Percentiles rank a stretch among this genome's conserved stretches.
Conservation (phyloP, 2,797 vertebrate species). For the Adrianichthys oophorus region DNA sequence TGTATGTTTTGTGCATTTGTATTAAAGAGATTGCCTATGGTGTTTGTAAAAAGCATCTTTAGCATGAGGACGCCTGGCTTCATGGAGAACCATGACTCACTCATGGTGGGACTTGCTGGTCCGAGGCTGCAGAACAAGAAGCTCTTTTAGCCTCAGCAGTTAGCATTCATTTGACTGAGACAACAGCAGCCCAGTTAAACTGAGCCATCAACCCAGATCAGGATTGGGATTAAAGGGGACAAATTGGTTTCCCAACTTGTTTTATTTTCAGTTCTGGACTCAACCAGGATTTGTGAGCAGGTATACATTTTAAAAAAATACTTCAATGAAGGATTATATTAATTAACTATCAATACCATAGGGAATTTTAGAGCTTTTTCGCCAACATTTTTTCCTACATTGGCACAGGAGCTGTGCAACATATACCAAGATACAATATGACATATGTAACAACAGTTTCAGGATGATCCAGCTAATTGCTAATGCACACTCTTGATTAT, state of each 20-base stretch:
- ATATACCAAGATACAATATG: no score
- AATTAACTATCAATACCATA: conserved; percentile 12
- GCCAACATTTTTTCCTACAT: not conserved
- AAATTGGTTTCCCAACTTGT: conserved; percentile 11
- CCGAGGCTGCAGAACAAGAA: conserved; percentile 63
- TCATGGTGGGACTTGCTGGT: conserved; percentile 47
- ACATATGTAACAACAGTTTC: not conserved
- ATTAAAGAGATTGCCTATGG: no score
- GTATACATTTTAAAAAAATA: conserved; percentile 16
- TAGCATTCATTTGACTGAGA: conserved; percentile 60
- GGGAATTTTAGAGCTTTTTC: conserved; percentile 1
- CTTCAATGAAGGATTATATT: not conserved
- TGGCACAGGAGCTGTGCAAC: not conserved
- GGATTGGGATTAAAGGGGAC: conserved; percentile 53
- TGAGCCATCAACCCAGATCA: conserved; percentile 30
- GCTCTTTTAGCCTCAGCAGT: conserved; percentile 58
- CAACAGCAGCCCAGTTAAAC: conserved; percentile 55
- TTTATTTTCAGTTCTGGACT: conserved; percentile 6
- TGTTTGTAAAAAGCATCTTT: no score
- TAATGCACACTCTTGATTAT: no score
- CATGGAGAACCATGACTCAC: no score
- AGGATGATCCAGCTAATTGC: not conserved
- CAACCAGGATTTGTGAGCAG: conserved; percentile 8
- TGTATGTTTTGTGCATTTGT: no score
- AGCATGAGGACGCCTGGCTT: no score